phyloP scores from a whole-genome alignment of 2,888 invertebrate genomes.

The Drosophila robusta region DNA sequence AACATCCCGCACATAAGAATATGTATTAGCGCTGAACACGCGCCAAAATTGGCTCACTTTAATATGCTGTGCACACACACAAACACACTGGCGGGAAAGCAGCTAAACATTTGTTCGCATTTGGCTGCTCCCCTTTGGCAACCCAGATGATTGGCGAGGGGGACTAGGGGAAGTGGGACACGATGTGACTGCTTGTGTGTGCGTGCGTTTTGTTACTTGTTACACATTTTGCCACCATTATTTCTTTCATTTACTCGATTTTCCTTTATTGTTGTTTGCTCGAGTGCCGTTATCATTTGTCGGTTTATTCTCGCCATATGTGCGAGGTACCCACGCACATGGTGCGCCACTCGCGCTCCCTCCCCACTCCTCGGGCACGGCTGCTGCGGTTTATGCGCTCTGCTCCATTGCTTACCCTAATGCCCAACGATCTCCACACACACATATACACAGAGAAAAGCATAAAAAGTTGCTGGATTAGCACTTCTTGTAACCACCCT shows the following conservation, averaged over 20 bases:
- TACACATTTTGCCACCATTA: constrained; percentile 73
- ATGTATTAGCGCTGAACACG: constrained; percentile 43
- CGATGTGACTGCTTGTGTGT: background rate
- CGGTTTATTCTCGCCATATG: constrained; percentile 71
- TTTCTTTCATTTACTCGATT: constrained; percentile 78
- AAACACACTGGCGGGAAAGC: constrained; percentile 12
- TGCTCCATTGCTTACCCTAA: constrained; percentile 38
- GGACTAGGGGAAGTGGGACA: background rate
- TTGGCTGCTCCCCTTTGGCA: constrained; percentile 14
- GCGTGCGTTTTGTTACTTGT: constrained; percentile 59
- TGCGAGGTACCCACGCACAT: constrained; percentile 30
- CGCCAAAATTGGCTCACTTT: constrained; percentile 68
- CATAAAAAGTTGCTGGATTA: constrained; percentile 47
- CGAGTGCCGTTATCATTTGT: constrained; percentile 80
- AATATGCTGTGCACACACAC: constrained; percentile 54
- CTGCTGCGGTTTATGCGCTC: constrained; percentile 44
- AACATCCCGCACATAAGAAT: constrained; percentile 14
- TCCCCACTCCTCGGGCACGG: background rate
- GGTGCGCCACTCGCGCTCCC: constrained; percentile 3
- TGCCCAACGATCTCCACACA: constrained; percentile 23
- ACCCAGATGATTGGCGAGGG: background rate
- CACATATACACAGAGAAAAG: constrained; percentile 3
- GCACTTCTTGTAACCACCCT: constrained; percentile 28
- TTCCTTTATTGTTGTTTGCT: constrained; percentile 80
- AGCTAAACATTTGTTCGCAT: constrained; percentile 52